Conservation (phyloP, 2,888 invertebrate species). For the Cabera pusaria region DNA sequence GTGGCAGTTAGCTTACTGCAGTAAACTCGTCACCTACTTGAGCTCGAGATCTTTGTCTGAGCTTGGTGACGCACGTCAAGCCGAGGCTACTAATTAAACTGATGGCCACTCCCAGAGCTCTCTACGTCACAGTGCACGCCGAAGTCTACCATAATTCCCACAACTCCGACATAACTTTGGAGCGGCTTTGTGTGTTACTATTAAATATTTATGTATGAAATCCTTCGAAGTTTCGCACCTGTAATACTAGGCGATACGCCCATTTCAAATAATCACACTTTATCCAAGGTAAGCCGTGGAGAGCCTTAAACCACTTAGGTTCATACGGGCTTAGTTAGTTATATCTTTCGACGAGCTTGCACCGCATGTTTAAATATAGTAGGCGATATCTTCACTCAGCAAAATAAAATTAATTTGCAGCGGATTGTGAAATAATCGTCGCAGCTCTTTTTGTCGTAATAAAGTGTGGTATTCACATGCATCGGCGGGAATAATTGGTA, state of each 20-base stretch:
- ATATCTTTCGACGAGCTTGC: slow-evolving; percentile 7
- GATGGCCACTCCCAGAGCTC: slow-evolving; percentile 9
- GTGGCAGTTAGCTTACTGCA: slow-evolving; percentile 4
- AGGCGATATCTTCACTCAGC: background rate
- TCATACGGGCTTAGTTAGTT: slow-evolving; percentile 23
- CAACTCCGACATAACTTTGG: slow-evolving; percentile 13
- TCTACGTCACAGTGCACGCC: slow-evolving; percentile 10
- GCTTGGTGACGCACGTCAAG: slow-evolving; percentile 6
- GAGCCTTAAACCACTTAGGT: slow-evolving; percentile 27
- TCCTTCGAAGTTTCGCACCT: slow-evolving; percentile 20
- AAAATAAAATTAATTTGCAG: background rate
- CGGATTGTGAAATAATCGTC: background rate
- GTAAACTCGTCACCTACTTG: slow-evolving; percentile 7
- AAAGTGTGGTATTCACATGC: slow-evolving; percentile 8
- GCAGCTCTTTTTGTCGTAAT: slow-evolving; percentile 6
- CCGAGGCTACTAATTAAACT: slow-evolving; percentile 15
- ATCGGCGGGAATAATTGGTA: slow-evolving; percentile 3
- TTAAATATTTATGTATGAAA: slow-evolving; percentile 21
- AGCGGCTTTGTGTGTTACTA: slow-evolving; percentile 9
- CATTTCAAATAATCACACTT: slow-evolving; percentile 27
- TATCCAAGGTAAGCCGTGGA: slow-evolving; percentile 21
- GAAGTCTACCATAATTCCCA: slow-evolving; percentile 12
- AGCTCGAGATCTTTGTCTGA: slow-evolving; percentile 12
- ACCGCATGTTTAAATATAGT: slow-evolving; percentile 2
- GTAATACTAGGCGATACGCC: slow-evolving; percentile 15